Base-by-base conservation (phyloP, 2,113 vertebrate genomes). In the Serilophus lunatus region DNA sequence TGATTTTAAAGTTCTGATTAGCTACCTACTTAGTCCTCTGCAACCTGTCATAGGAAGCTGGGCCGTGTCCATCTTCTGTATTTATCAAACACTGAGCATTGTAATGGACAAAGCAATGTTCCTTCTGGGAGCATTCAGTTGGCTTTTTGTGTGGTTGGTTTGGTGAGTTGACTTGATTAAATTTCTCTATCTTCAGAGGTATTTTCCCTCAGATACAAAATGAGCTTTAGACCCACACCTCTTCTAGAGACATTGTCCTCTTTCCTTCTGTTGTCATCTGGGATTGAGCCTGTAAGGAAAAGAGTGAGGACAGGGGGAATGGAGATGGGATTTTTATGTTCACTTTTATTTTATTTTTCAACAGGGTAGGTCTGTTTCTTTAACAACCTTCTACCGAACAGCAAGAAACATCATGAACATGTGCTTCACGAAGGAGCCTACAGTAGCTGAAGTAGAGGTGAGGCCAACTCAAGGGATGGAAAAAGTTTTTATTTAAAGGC, bases 371-470 rank as follows among this genome's bases (percentile, higher is more conserved):
- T 99, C 99, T 36, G 99, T 99, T 97, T 99, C 99, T 94, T 97
- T 99, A 98, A 99, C 99, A 79, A 99, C 99, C 91, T 99, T 99
- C 98, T 99, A 99, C 98, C 98, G 99, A 98, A 99, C 99, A 97
- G 99, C 99, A 91, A 98, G 99, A 96, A 99, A 99, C 95, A 99
- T 99, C 96, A 99, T 99, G 99, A 99, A 98, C 95, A 99, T 99
- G 99, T 99, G 99, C 97, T 99, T 99, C 97, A 99, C 98, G 50
- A 99, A 99, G 97, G 99, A 99, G 96, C 99, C 99, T 5, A 98
- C 98, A 4, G 99, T 99, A 94, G 98, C 98, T 47, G 99, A 99
- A 91, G 99, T 99, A 19, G 99, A 99, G 99, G 99, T 99, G 91
- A 97, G 98, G 36, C 47, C 63, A 65, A 10, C 61, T 42, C 9